A percentile compares a stretch with the other conserved stretches of the same genome.
Conservation (phyloP, 2,113 vertebrate species). For the Rhinoderma darwinii region DNA sequence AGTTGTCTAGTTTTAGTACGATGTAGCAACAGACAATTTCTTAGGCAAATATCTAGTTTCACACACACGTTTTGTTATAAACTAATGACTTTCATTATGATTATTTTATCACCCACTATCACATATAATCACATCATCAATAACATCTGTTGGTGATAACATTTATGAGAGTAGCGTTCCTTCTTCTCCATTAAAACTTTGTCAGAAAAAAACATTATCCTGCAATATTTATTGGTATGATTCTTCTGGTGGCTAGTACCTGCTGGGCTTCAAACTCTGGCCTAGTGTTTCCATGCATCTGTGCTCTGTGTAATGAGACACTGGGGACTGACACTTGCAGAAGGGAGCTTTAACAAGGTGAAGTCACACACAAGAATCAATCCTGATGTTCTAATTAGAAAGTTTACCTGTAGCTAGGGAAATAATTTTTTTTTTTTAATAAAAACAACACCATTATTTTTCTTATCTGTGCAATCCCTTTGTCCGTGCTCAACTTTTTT, state of each 20-base stretch:
- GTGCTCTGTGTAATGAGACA: slow-evolving; percentile 24
- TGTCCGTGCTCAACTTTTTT: background rate
- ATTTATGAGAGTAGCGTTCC: background rate
- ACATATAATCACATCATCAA: background rate
- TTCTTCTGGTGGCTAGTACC: slow-evolving; percentile 5
- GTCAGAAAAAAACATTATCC: background rate
- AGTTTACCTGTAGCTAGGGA: background rate
- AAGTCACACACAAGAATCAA: slow-evolving; percentile 21
- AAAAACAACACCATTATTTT: background rate
- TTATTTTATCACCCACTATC: background rate
- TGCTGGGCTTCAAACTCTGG: slow-evolving; percentile 16
- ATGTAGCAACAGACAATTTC: background rate
- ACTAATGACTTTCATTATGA: background rate
- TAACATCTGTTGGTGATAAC: background rate
- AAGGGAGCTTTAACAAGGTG: slow-evolving; percentile 28
- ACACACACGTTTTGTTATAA: background rate
- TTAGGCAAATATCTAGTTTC: background rate
- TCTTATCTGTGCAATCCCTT: background rate
- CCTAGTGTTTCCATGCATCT: background rate
- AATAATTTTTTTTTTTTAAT: background rate
- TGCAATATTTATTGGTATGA: slow-evolving; percentile 12
- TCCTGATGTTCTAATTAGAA: slow-evolving; percentile 18
- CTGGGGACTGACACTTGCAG: slow-evolving; percentile 16
- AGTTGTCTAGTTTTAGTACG: background rate
- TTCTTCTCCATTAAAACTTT: background rate